Conservation (phyloP, 2,797 vertebrate species). For the Leontopithecus rosalia region DNA sequence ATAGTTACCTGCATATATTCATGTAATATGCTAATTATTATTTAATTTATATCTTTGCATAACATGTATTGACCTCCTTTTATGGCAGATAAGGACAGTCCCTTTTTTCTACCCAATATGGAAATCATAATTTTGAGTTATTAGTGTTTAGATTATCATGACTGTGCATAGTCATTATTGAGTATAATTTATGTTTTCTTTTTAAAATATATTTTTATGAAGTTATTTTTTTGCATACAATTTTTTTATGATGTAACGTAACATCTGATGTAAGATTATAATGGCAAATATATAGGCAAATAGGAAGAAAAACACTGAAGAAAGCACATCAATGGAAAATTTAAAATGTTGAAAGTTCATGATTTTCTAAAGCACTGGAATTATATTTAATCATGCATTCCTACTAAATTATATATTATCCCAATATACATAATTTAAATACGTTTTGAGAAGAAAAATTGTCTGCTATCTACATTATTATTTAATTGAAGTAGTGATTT, state of each 20-base stretch:
- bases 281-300: background rate
- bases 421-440: background rate
- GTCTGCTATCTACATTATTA: background rate
- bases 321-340: background rate
- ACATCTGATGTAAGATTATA: background rate
- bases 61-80: background rate
- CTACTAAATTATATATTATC: background rate
- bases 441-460: background rate
- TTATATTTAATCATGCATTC: background rate
- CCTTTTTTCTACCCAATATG: background rate
- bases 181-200: background rate
- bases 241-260: background rate
- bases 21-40: background rate
- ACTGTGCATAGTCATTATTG: background rate
- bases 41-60: background rate
- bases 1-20: background rate
- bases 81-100: background rate
- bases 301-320: background rate
- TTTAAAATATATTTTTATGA: background rate
- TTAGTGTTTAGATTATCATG: background rate
- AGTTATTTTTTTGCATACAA: background rate
- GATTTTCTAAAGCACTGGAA: background rate
- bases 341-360: background rate
- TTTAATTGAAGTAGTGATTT: background rate
- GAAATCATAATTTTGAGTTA: slow-evolving; percentile 14